phyloP scores from a whole-genome alignment of 2,113 vertebrate species.

The Carettochelys insculpta region DNA sequence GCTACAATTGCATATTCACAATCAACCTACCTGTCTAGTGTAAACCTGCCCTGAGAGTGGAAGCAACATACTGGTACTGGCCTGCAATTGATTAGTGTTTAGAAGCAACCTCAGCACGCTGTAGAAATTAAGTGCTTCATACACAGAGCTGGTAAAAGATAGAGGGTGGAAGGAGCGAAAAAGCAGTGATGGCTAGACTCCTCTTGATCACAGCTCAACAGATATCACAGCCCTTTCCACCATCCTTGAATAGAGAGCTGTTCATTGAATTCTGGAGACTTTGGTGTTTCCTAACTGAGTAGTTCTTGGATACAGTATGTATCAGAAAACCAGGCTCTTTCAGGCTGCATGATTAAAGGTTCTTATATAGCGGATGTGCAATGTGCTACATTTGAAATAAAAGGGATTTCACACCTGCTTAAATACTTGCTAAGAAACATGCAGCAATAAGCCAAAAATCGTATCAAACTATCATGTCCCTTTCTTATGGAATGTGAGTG shows the following conservation, averaged over 20 bases:
- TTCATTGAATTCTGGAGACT: not conserved
- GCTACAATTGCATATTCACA: too few relatives aligned
- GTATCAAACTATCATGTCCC: not conserved
- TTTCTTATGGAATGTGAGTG: not conserved
- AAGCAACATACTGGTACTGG: not conserved
- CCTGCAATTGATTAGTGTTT: not conserved
- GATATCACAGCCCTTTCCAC: rapidly evolving
- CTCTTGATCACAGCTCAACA: not conserved
- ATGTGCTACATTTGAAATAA: not conserved
- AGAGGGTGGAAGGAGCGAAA: not conserved
- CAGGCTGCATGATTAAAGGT: not conserved
- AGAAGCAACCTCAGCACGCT: not conserved
- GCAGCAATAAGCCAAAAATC: not conserved
- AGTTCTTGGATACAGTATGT: not conserved
- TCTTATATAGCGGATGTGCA: not conserved
- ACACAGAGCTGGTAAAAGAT: too few relatives aligned
- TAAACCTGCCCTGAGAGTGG: too few relatives aligned
- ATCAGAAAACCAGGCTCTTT: not conserved
- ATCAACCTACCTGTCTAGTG: too few relatives aligned
- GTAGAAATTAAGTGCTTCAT: too few relatives aligned
- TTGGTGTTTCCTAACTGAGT: not conserved
- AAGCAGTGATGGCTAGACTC: not conserved
- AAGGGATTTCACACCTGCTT: not conserved
- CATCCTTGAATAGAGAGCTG: not conserved
- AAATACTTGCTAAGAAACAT: not conserved